These are phyloP conservation scores for Tragelaphus scriptus DNA, from an alignment of 2,113 vertebrate genomes.

Conservation along the genomic window DNA sequence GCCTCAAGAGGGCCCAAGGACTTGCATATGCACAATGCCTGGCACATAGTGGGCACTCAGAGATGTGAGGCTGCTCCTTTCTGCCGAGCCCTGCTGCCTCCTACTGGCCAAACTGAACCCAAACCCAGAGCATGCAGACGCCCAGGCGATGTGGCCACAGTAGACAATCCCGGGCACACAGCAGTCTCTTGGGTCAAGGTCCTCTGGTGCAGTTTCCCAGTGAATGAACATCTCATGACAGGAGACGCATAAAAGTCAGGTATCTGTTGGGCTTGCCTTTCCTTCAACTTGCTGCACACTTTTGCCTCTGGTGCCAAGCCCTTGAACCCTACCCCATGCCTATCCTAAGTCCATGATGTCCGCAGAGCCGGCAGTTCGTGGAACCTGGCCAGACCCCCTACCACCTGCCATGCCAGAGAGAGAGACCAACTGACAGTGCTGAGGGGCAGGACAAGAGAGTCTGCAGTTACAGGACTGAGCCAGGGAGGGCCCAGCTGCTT, in stretches of 20 bases:
- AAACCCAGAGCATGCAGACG: background rate
- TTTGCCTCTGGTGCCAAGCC: background rate
- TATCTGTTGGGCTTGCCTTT: background rate
- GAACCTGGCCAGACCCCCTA: background rate
- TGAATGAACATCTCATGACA: background rate
- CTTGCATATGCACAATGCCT: too few species aligned
- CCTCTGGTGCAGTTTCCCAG: background rate
- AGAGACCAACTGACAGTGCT: rapidly evolving
- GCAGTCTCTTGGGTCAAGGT: background rate
- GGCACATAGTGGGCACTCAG: background rate
- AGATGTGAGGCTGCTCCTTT: background rate
- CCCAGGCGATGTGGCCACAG: rapidly evolving
- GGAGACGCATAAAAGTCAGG: background rate
- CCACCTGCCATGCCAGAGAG: background rate
- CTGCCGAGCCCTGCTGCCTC: background rate
- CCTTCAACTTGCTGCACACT: background rate
- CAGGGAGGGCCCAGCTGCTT: rapidly evolving
- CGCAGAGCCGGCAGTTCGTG: rapidly evolving
- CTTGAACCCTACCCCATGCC: background rate
- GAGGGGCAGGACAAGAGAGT: background rate
- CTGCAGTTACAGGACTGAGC: background rate
- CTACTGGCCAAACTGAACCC: background rate
- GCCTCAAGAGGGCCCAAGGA: background rate
- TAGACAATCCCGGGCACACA: rapidly evolving
- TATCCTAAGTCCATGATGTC: background rate